Evolutionary conservation across 2,797 vertebrate species (phyloP).

Genomic region (Podargus strigoides): DNA sequence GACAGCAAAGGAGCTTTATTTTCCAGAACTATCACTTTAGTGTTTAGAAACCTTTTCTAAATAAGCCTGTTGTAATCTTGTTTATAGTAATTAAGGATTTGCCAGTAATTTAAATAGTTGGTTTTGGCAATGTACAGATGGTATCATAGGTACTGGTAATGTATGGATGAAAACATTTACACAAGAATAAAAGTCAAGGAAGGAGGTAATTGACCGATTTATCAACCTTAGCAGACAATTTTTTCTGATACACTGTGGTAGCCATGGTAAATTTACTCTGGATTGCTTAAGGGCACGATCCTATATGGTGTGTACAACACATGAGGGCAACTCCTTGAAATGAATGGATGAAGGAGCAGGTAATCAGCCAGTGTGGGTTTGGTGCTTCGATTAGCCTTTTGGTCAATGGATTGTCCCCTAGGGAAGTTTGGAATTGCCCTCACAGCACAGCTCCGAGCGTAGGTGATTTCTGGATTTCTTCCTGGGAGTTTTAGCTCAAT

Average conservation of each 20-base stretch:
- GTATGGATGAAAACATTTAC: constrained; percentile 66
- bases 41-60: constrained; percentile 36
- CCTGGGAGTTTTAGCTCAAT: background rate
- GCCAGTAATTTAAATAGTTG: constrained; percentile 49
- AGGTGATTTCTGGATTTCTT: background rate
- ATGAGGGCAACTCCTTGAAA: background rate
- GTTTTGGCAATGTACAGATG: constrained; percentile 36
- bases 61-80: constrained; percentile 11
- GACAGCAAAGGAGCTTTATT: background rate
- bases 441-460: background rate
- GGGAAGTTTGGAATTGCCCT: background rate
- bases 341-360: constrained; percentile 28
- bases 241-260: constrained; percentile 58
- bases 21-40: constrained; percentile 3
- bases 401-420: background rate
- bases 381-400: constrained; percentile 14
- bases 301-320: constrained; percentile 36
- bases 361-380: constrained; percentile 2
- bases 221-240: constrained; percentile 71
- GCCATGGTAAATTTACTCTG: constrained; percentile 73
- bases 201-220: constrained; percentile 71
- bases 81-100: constrained; percentile 66
- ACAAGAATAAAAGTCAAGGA: constrained; percentile 69
- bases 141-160: constrained; percentile 52
- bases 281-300: constrained; percentile 66